Base-by-base conservation (phyloP, 1,140 invertebrate genomes). In the Lucilia cuprina region DNA sequence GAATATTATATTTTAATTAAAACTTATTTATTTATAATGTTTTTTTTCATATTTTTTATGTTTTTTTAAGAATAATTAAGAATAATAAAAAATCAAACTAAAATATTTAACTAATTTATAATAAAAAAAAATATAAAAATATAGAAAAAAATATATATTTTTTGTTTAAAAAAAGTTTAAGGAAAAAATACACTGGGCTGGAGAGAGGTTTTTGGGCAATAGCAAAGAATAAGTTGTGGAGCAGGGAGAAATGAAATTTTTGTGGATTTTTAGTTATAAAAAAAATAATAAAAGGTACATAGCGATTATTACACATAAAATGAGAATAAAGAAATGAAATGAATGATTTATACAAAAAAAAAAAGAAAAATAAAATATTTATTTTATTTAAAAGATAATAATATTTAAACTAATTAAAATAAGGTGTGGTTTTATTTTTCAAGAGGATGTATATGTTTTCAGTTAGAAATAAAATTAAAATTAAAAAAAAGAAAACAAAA, bases 51-150 rank as follows among this genome's bases (percentile, higher is more conserved):
- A 21, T 49, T 10, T 77, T 77, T 80, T 80, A 35, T 75, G 17
- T 49, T 49, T 41, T 80, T 21, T 80, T 50, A 41, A 80, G 77
- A 80, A 80, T 80, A 80, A 21, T 70, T 25, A 21, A 21, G 65
- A 70, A 80, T 80, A 80, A 80, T 80, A 80, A 80, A 80, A 80
- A 80, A 80, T 80, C 77, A 80, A 80, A 80, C 77, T 80, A 80
- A 80, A 80, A 80, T 80, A 80, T 80, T 80, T 80, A 80, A 80
- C 77, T 80, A 80, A 80, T 80, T 80, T 80, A 80, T 80, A 50
- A 80, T 80, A 80, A 80, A 25, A 80, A 49, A 75, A n/a, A 25
- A 78, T 17, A 78, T 41, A 47, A 74, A 78, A 80, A 80, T 80
- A 49, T 80, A 80, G 65, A 80, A 80, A 49, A 80, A 80, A 49